phyloP scores from a whole-genome alignment of 1,140 invertebrate genomes.

The Drosophila rufa region DNA sequence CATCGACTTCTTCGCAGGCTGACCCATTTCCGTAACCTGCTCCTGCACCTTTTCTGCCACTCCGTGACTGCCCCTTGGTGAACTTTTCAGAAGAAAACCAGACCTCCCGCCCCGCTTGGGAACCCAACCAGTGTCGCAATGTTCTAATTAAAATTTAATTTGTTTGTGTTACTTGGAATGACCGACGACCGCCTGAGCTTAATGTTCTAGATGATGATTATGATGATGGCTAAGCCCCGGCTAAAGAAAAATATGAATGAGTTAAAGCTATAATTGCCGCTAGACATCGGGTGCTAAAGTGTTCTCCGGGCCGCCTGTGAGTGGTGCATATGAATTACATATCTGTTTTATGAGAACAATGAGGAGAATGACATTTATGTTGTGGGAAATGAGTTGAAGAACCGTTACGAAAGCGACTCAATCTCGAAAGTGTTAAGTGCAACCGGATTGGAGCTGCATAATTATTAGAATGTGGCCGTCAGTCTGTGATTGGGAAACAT shows the following conservation, averaged over 20 bases:
- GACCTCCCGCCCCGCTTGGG: constrained; percentile 10
- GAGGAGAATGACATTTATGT: constrained; percentile 64
- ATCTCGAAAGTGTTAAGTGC: constrained; percentile 56
- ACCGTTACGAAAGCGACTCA: constrained; percentile 44
- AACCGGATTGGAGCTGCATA: constrained; percentile 30
- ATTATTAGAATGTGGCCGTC: constrained; percentile 20
- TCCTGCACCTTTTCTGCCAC: constrained; percentile 17
- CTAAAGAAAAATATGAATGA: constrained; percentile 23
- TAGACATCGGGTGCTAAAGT: constrained; percentile 36
- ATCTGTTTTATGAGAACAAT: constrained; percentile 49
- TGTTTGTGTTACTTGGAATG: constrained; percentile 66
- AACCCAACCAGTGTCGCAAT: constrained; percentile 62
- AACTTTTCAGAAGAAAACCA: constrained; percentile 18
- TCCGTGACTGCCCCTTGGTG: constrained; percentile 18
- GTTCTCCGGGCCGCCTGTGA: constrained; percentile 44
- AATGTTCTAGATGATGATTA: constrained; percentile 21
- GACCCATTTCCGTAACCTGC: constrained; percentile 46
- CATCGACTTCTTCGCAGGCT: neutral
- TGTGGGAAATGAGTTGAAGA: constrained; percentile 58
- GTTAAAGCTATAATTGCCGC: constrained; percentile 30
- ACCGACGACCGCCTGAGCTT: constrained; percentile 73
- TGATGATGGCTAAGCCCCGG: constrained; percentile 17
- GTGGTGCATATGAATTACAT: constrained; percentile 52
- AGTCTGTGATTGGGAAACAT: constrained; percentile 23
- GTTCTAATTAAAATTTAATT: constrained; percentile 78